phyloP scores from a whole-genome alignment of 2,797 vertebrate species.

The Fistularia tabacaria region DNA sequence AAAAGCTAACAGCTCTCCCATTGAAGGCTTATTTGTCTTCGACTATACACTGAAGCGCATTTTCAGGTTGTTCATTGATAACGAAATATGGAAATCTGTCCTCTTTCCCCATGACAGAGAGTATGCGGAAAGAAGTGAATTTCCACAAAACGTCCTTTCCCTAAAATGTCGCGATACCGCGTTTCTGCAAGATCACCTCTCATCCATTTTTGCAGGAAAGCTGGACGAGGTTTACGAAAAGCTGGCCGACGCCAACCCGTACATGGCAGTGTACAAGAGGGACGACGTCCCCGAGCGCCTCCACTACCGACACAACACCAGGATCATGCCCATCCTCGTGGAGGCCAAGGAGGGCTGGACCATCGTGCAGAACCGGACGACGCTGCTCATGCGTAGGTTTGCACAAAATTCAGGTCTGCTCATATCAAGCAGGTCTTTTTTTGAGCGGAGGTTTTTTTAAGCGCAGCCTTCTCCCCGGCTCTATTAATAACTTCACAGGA shows the following conservation, averaged over 20 bases:
- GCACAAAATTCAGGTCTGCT: not conserved
- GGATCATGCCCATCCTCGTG: conserved; percentile 85
- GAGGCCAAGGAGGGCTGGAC: conserved; percentile 89
- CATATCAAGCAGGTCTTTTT: conserved; percentile 6
- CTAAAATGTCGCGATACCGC: no score
- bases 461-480: conserved; percentile 10
- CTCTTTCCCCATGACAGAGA: no score
- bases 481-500: conserved; percentile 52
- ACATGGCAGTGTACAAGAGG: conserved; percentile 86
- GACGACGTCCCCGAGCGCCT: conserved; percentile 81
- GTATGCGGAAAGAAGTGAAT: no score
- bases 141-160: no score
- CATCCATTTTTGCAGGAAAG: conserved; percentile 71
- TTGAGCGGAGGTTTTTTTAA: conserved; percentile 2
- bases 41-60: no score
- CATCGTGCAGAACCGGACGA: conserved; percentile 80
- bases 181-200: not conserved
- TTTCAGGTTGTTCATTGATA: no score
- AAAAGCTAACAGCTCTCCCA: no score
- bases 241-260: conserved; percentile 80
- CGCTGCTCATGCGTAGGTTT: conserved; percentile 78
- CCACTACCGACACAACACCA: conserved; percentile 80
- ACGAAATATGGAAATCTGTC: no score
- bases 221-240: conserved; percentile 81
- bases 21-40: no score